A percentile compares a stretch with the other conserved stretches of the same genome.
These are phyloP conservation scores for Perca fluviatilis DNA, from an alignment of 2,113 vertebrate genomes.

Conservation along the genomic window DNA sequence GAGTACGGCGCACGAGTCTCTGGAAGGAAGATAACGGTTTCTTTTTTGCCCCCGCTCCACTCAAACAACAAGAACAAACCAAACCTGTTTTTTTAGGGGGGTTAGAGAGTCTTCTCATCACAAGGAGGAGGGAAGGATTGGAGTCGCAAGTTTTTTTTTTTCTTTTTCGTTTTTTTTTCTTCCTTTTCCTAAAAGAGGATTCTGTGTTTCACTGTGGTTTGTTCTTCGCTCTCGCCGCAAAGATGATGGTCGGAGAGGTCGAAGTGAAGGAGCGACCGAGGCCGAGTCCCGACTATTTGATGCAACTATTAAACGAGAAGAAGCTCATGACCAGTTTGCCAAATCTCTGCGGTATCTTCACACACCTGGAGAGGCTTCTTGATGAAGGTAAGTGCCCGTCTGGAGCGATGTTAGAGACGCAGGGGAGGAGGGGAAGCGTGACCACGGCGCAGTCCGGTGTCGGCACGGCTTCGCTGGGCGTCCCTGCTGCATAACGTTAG, in stretches of 20 bases:
- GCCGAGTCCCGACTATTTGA: constrained; percentile 90
- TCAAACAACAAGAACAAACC: constrained; percentile 70
- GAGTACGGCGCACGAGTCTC: constrained; percentile 76
- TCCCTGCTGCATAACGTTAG: constrained; percentile 48
- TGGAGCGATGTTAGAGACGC: not conserved
- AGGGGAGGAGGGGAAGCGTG: constrained; percentile 28
- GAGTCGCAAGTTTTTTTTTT: constrained; percentile 82
- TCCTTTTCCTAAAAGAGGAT: constrained; percentile 74
- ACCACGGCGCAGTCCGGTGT: constrained; percentile 61
- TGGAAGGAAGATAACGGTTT: constrained; percentile 80
- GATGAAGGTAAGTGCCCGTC: constrained; percentile 84
- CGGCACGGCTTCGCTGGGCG: constrained; percentile 40
- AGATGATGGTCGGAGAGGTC: constrained; percentile 91
- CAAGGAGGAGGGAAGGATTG: constrained; percentile 82
- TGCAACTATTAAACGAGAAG: constrained; percentile 89
- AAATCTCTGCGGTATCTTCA: constrained; percentile 90
- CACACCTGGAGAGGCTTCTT: constrained; percentile 87
- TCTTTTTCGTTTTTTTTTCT: constrained; percentile 51
- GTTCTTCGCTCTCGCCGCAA: constrained; percentile 79
- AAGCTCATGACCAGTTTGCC: constrained; percentile 90
- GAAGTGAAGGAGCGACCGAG: constrained; percentile 91
- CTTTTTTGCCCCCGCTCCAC: constrained; percentile 63
- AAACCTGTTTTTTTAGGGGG: constrained; percentile 59
- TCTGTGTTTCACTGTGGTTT: constrained; percentile 77
- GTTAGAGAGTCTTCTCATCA: constrained; percentile 67